These are phyloP conservation scores for Dasyurus viverrinus DNA, from an alignment of 2,113 vertebrate genomes.

Conservation along the genomic window DNA sequence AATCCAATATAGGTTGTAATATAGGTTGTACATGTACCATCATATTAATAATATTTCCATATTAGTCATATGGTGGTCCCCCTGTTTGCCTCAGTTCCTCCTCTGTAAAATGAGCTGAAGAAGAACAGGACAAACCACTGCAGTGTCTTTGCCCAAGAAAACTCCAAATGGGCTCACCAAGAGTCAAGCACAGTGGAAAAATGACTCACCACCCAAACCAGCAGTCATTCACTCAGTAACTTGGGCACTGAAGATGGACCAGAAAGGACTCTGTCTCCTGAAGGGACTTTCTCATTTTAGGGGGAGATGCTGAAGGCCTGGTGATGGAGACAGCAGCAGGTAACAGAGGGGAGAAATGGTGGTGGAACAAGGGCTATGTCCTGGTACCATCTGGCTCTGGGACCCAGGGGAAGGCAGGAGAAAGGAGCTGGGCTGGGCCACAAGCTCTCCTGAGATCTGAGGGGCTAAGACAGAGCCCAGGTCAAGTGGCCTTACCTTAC, in stretches of 20 bases:
- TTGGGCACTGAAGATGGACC: background rate
- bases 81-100: no score
- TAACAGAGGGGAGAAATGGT: background rate
- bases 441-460: background rate
- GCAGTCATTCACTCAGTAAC: background rate
- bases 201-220: background rate
- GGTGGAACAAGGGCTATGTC: background rate
- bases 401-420: no score
- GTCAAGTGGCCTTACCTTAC: slow-evolving; percentile 87
- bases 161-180: background rate
- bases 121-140: background rate
- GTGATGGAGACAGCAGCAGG: background rate
- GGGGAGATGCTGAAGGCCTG: background rate
- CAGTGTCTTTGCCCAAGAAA: background rate
- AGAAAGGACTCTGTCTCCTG: background rate
- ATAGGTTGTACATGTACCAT: no score
- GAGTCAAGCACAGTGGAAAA: background rate
- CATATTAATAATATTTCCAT: no score
- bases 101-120: no score
- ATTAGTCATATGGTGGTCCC: no score
- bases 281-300: background rate
- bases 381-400: fast-evolving
- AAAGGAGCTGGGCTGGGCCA: background rate
- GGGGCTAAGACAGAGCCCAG: fast-evolving
- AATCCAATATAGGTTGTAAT: no score